These are phyloP conservation scores for Alligator mississippiensis DNA, from an alignment of 2,113 vertebrate species.

Conservation along the genomic window DNA sequence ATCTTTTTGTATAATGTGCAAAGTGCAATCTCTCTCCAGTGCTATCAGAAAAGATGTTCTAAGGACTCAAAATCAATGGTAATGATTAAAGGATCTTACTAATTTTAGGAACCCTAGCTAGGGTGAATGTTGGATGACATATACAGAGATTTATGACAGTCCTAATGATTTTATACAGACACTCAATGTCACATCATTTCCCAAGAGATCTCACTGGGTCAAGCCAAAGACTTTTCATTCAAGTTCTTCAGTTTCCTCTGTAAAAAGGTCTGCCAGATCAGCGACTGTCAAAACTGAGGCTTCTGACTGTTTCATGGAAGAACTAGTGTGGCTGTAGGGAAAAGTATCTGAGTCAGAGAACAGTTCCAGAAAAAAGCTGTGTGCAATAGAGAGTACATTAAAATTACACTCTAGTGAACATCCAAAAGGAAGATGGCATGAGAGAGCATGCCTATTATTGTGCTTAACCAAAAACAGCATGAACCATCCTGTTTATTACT, in stretches of 20 bases:
- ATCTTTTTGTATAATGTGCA: slow-evolving; percentile 59
- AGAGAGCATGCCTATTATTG: neutral
- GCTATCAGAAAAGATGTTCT: slow-evolving; percentile 48
- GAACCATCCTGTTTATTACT: neutral
- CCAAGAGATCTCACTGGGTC: neutral
- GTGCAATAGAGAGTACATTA: neutral
- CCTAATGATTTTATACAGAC: neutral
- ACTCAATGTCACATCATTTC: slow-evolving; percentile 11
- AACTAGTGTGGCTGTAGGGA: slow-evolving; percentile 85
- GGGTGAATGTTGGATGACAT: slow-evolving; percentile 22
- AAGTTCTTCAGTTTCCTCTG: slow-evolving; percentile 89
- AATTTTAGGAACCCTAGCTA: slow-evolving; percentile 11
- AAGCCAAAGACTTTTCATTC: slow-evolving; percentile 76
- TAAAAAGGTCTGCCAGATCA: slow-evolving; percentile 94
- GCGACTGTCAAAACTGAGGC: slow-evolving; percentile 94
- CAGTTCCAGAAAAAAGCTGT: neutral
- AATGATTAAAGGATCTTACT: slow-evolving; percentile 25
- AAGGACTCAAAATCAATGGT: slow-evolving; percentile 36
- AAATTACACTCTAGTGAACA: neutral
- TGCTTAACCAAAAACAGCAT: neutral
- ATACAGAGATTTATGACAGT: slow-evolving; percentile 37
- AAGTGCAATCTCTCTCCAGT: slow-evolving; percentile 71
- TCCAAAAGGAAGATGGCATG: neutral
- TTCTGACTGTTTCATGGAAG: slow-evolving; percentile 93
- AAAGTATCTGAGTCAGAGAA: slow-evolving; percentile 27